Evolutionary conservation across 2,888 invertebrate species (phyloP), one percentile per base, ranked within the genome.

Genomic region (Pyrgus malvae): DNA sequence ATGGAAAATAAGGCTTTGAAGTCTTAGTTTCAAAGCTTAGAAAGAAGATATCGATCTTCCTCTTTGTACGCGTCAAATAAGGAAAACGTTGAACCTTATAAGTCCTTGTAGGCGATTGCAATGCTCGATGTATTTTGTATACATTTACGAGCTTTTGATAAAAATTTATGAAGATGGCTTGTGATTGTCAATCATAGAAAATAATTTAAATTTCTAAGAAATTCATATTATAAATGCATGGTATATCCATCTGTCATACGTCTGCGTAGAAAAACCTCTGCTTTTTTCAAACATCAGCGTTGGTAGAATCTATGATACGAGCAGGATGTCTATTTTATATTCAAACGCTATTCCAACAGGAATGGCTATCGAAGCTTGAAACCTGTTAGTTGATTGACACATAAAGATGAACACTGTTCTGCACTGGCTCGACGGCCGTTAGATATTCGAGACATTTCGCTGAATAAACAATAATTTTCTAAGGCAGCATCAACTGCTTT

Each of bases 401-500:
- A n/a, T n/a, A n/a, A n/a, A n/a, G n/a, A n/a, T n/a, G n/a, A n/a
- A n/a, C n/a, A n/a, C n/a, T n/a, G n/a, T n/a, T n/a, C n/a, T n/a
- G n/a, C n/a, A n/a, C n/a, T n/a, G n/a, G n/a, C n/a, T n/a, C n/a
- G n/a, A n/a, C n/a, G 21, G 27, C 27, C 27, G 8, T 27, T 27
- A 27, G 9, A 16, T 42, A 42, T 42, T 16, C 12, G 11, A 42
- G 25, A 23, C 17, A 45, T 23, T 35, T n/a, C n/a, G 35, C 16
- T 35, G 46, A 46, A 46, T 35, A 46, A 46, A 46, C 35, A 46
- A 46, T 46, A 46, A 46, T 46, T 35, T 46, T 46, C 23, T 35
- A 46, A 23, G 25, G 46, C 46, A 7, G 16, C 14, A 46, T 46
- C 46, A 35, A 23, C n/a, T 35, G 23, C 25, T 46, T 46, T 35